Percentiles rank a stretch among this genome's conserved stretches.
Conservation (phyloP, 2,797 vertebrate genomes). For the Sebastolobus alascanus region DNA sequence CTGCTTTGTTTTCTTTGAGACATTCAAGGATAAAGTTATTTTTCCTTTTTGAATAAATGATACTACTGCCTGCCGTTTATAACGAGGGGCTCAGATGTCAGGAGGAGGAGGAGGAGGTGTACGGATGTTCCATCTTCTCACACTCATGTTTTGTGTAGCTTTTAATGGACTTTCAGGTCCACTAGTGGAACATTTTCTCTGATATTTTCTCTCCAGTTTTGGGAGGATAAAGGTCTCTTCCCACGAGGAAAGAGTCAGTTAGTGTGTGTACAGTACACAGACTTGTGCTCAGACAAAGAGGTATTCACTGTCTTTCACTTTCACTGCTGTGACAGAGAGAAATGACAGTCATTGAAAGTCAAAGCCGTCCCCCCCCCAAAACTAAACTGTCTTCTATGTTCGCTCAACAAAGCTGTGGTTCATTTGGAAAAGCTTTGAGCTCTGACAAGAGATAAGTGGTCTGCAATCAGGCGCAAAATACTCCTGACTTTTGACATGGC, state of each 20-base stretch:
- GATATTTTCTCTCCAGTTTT: not conserved
- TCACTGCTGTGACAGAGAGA: slow-evolving; percentile 55
- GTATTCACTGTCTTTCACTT: slow-evolving; percentile 34
- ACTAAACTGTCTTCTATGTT: slow-evolving; percentile 51
- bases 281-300: slow-evolving; percentile 50
- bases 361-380: slow-evolving; percentile 21
- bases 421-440: slow-evolving; percentile 64
- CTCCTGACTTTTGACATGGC: slow-evolving; percentile 54
- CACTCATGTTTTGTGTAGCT: not conserved
- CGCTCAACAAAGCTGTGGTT: slow-evolving; percentile 71
- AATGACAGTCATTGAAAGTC: slow-evolving; percentile 63
- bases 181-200: not conserved
- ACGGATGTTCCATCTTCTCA: too few species aligned
- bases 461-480: slow-evolving; percentile 47
- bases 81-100: not conserved
- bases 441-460: slow-evolving; percentile 64
- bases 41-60: not conserved
- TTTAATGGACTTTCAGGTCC: not conserved
- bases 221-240: not conserved
- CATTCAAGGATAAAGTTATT: not conserved
- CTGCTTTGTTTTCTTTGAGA: not conserved
- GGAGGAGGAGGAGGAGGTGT: not conserved
- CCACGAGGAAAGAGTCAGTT: not conserved
- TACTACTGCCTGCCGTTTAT: not conserved
- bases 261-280: not conserved